Evolutionary conservation across 1,140 invertebrate species (phyloP), one percentile per base, ranked within the genome.

Genomic region (Meloidogyne hapla): DNA sequence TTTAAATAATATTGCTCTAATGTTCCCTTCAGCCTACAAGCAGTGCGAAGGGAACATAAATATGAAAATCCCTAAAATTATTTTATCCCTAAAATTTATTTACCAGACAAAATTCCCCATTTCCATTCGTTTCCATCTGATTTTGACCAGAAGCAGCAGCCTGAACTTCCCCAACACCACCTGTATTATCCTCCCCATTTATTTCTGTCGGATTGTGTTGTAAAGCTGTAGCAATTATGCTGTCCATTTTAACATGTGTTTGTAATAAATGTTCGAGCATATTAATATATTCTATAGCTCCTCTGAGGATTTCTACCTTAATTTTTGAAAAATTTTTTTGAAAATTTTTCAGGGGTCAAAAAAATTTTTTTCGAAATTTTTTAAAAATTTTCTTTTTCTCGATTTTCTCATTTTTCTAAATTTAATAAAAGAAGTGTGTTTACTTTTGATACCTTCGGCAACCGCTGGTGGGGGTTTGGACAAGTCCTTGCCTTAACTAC

Each of bases 261-360:
- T 80, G 79, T 45, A 90, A 82, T 79, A 90, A 81, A 64, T 88
- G 87, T 81, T 98, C 95, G 78, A 98, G 88, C 82, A 93, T 93
- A 87, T 97, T 95, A 80, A 98, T 98, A 87, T 98, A 98, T 82
- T 98, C 95, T 84, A 98, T 98, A 45, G 95, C 95, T 85, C 94
- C 95, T 78, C 95, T 90, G 23, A 98, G 90, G 80, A 98, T 98
- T 89, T 98, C 95, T 69, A 98, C 93, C 64, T 71, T 23, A 45
- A 70, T 40, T 38, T 33, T 62, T 38, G 9, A 42, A 42, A 42
- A 42, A 10, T 42, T 42, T 42, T 42, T 13, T 13, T 38, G 9
- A 38, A 38, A 38, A n/a, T n/a, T n/a, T n/a, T n/a, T n/a, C n/a
- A n/a, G n/a, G n/a, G n/a, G n/a, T 38, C 33, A 38, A 38, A 38